Base-by-base conservation (phyloP, 1,140 invertebrate species). In the Solen grandis region DNA sequence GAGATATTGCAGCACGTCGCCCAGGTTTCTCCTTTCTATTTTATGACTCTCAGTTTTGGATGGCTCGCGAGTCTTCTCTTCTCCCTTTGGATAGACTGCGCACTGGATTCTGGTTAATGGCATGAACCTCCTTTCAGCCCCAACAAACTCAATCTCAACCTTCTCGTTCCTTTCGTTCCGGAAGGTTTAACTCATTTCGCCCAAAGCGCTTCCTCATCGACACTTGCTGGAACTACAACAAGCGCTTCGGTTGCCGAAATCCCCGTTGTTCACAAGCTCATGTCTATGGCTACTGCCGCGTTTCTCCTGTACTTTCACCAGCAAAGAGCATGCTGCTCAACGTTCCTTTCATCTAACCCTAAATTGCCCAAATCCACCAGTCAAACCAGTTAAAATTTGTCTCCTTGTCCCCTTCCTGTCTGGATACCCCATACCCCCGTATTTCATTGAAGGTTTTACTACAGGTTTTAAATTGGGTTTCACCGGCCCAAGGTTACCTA, bases 261-360 rank as follows among this genome's bases (percentile, higher is more conserved):
- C 19, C n/a, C 16, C 41, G 60, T 5, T 75, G 73, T 31, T 14
- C 38, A 2, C 73, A 52, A 35, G 59, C 75, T 19, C 63, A 76
- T 35, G 33, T 76, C 38, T 76, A 50, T 31, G 60, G 73, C 16
- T 76, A n/a, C 31, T 76, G 73, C 50, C n/a, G 25, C 5, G 38
- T 41, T 10, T 41, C 59, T 5, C 73, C 22, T 77, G 75, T 22
- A 10, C 46, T 22, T 35, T 5, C 38, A 13, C 2, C 5, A 54
- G 19, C 16, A 52, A 27, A 35, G 38, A 65, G 19, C 57, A 76
- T 31, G 29, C 14, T 36, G 19, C 31, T 38, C 36, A n/a, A 59
- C 8, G n/a, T n/a, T n/a, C n/a, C n/a, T 41, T 3, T 8, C 36
- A 25, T 36, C 57, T 10, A 16, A 29, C 54, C 13, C 29, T 3